phyloP scores from a whole-genome alignment of 2,797 vertebrate genomes.

The Babyrousa celebensis region DNA sequence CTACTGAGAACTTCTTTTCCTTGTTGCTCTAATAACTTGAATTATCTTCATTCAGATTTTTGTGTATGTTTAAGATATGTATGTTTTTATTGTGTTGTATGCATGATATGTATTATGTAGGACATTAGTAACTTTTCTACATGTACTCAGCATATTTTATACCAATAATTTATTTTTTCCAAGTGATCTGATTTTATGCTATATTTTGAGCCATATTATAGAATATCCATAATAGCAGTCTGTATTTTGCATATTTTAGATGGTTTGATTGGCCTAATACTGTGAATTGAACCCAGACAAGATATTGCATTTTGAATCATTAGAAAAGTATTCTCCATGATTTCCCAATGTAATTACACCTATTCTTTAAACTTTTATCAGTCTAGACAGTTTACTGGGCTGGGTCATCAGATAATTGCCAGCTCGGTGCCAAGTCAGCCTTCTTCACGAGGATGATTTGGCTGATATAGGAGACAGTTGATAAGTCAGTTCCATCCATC shows the following conservation, averaged over 20 bases:
- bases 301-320: slow-evolving; percentile 51
- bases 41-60: slow-evolving; percentile 18
- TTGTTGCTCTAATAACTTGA: background rate
- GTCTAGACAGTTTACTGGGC: slow-evolving; percentile 51
- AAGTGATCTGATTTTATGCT: background rate
- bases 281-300: slow-evolving; percentile 30
- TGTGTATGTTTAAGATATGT: background rate
- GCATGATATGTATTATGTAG: background rate
- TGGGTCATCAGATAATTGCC: slow-evolving; percentile 78
- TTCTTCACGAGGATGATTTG: slow-evolving; percentile 75
- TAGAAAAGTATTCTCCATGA: slow-evolving; percentile 30
- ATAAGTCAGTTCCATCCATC: slow-evolving; percentile 79
- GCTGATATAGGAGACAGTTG: slow-evolving; percentile 78
- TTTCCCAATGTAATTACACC: slow-evolving; percentile 63
- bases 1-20: background rate
- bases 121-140: slow-evolving; percentile 10
- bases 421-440: slow-evolving; percentile 55
- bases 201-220: slow-evolving; percentile 20
- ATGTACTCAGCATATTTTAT: background rate
- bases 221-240: background rate
- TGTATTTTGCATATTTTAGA: background rate
- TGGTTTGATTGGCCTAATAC: background rate
- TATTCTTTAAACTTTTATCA: slow-evolving; percentile 75
- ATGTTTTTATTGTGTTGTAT: background rate
- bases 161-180: background rate